phyloP scores from a whole-genome alignment of 2,797 vertebrate genomes.

The Pogonophryne albipinna region DNA sequence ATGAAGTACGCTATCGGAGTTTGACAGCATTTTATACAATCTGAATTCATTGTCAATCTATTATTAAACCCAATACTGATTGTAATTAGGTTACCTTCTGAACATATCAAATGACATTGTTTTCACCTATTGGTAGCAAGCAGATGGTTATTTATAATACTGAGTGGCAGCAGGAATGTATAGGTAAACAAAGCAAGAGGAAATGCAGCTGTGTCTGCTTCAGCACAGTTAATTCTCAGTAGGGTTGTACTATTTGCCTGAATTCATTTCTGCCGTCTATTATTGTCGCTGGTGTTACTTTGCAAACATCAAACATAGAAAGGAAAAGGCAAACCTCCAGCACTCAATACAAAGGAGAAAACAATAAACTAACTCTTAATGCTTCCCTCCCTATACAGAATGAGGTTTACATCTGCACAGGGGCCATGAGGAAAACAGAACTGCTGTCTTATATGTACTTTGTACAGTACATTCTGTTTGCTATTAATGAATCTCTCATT shows the following conservation, averaged over 20 bases:
- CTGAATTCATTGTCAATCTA: background rate
- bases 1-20: background rate
- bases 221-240: constrained; percentile 1
- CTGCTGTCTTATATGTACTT: too few relatives aligned
- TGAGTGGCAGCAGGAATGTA: background rate
- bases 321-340: background rate
- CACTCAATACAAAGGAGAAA: background rate
- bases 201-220: background rate
- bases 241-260: constrained; percentile 21
- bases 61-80: background rate
- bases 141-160: background rate
- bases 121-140: background rate
- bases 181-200: background rate
- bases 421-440: background rate
- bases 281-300: constrained; percentile 2
- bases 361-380: background rate
- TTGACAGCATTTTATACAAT: background rate
- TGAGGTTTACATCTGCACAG: background rate
- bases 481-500: too few relatives aligned
- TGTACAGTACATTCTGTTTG: too few relatives aligned
- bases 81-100: background rate
- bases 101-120: too few relatives aligned
- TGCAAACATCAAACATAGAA: background rate
- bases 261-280: constrained; percentile 23
- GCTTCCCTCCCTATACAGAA: background rate